These are phyloP conservation scores for Ceramica pisi DNA, from an alignment of 2,888 invertebrate genomes.

Conservation along the genomic window DNA sequence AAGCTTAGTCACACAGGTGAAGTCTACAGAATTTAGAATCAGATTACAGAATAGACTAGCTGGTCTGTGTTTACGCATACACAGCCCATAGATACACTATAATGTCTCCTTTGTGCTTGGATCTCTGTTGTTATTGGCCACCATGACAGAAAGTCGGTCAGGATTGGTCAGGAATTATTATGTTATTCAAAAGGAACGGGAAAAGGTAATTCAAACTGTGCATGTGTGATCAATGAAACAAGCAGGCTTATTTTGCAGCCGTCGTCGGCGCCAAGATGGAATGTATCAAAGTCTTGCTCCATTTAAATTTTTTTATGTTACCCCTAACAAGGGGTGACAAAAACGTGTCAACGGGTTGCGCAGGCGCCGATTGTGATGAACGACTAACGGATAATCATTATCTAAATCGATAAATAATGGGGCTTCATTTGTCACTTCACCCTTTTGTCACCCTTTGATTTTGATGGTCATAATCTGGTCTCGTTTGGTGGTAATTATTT, in stretches of 20 bases:
- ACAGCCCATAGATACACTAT: no score
- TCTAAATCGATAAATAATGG: conserved; percentile 86
- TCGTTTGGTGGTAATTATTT: neutral
- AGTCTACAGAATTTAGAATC: no score
- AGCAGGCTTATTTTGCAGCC: conserved; percentile 7
- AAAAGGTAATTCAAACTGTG: no score
- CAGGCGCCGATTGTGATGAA: conserved; percentile 58
- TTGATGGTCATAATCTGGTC: conserved; percentile 18
- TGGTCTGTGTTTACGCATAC: no score
- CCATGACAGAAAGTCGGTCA: no score
- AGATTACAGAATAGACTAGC: no score
- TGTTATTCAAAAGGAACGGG: no score
- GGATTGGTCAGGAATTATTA: no score
- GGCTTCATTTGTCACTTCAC: conserved; percentile 76
- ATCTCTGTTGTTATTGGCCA: no score
- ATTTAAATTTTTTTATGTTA: conserved; percentile 44
- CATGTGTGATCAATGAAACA: no score
- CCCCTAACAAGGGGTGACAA: conserved; percentile 60
- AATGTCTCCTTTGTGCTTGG: no score
- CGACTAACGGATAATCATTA: conserved; percentile 77
- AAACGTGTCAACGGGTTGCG: conserved; percentile 75
- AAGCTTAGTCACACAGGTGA: no score
- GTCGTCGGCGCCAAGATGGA: conserved; percentile 12
- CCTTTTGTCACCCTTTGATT: conserved; percentile 45
- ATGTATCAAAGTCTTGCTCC: conserved; percentile 7